Base-by-base conservation (phyloP, 2,888 invertebrate genomes). In the Polyploca ridens region DNA sequence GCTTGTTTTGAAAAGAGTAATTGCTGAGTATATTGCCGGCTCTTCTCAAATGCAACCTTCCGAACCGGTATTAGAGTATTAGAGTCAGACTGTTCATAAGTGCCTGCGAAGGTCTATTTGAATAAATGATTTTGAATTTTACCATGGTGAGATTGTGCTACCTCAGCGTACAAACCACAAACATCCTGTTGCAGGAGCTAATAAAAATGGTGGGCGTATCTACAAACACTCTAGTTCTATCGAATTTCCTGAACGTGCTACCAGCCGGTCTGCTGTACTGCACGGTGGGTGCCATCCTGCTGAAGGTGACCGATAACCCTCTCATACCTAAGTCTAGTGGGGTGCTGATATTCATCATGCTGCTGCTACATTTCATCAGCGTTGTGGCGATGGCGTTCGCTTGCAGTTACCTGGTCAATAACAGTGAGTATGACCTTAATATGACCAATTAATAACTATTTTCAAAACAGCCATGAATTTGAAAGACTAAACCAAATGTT, bases 191-290 rank as follows among this genome's bases (percentile, higher is more conserved):
- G 5, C 85, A 97, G 97, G 97, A 97, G 86, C 94, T 97, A 33
- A 96, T 97, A 95, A 96, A 96, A 88, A 96, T 97, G 95, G 96
- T 96, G 91, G 97, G 97, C 0, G 91, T 97, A 64, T 94, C 95
- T 27, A 93, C 94, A 58, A 95, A 95, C 91, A 87, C 95, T 69
- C 94, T 97, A 64, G 96, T 96, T 94, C 33, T 95, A 3, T 96
- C 96, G 0, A 97, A 97, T 95, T 96, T 96, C 78, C 80, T 96
- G 62, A 96, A 96, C 83, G 94, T 95, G 62, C 84, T 96, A 59
- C 81, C 95, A 0, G 92, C 95, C 19, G 93, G 96, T 35, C 63
- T 95, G 7, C 76, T 96, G 49, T 95, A 95, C 16, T 87, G 94
- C 4, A 68, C 89, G 7, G 71, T 85, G 5, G 88, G 94, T 27